Conservation (phyloP, 2,888 invertebrate genomes). For the Cylloceria caligata region DNA sequence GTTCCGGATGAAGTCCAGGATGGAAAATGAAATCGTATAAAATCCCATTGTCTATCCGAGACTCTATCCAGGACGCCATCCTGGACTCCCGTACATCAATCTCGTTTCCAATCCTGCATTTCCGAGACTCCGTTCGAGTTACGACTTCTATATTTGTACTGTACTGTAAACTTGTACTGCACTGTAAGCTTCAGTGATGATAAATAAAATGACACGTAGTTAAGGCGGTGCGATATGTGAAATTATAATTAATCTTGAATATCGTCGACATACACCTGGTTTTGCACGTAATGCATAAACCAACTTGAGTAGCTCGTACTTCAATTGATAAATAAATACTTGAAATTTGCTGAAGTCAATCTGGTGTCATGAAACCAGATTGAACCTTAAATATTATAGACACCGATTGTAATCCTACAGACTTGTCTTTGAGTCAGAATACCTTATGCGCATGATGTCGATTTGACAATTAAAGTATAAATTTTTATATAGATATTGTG, state of each 20-base stretch:
- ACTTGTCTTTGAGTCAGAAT: background rate
- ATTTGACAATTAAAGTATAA: background rate
- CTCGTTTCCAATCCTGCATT: no score
- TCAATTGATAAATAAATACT: background rate
- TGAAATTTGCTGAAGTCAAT: background rate
- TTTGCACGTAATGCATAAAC: background rate
- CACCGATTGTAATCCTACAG: background rate
- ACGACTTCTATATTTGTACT: no score
- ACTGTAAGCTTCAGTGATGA: background rate
- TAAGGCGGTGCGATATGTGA: background rate
- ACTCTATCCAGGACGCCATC: no score
- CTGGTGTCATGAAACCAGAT: background rate
- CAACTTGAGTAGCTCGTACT: background rate
- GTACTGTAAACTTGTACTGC: no score
- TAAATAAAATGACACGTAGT: background rate
- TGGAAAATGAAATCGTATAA: no score
- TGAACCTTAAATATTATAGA: background rate
- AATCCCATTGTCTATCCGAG: no score
- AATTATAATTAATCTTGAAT: background rate
- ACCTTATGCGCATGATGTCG: background rate
- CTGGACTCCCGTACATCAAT: no score
- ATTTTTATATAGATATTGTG: no score
- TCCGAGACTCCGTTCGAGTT: no score
- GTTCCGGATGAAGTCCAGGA: no score
- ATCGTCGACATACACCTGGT: background rate